A percentile compares a stretch with the other conserved stretches of the same genome.
phyloP scores from a whole-genome alignment of 2,113 vertebrate genomes.

The Cygnus atratus region DNA sequence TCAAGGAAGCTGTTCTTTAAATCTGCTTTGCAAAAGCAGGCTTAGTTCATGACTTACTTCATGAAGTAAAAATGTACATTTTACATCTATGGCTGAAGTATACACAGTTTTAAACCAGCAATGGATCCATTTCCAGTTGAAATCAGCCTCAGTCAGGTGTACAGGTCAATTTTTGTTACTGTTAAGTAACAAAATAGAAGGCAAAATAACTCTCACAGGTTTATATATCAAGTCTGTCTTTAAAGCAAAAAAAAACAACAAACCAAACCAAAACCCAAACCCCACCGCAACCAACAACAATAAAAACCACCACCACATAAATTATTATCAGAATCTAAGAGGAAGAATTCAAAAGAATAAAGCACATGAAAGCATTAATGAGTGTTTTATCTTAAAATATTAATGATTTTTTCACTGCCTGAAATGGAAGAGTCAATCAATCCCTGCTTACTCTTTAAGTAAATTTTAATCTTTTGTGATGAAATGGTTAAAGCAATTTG shows the following conservation, averaged over 20 bases:
- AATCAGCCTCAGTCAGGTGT: neutral
- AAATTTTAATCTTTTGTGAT: neutral
- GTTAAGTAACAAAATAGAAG: neutral
- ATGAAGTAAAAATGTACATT: neutral
- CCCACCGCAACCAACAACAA: neutral
- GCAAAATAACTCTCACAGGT: neutral
- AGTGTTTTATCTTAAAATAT: neutral
- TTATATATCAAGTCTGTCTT: neutral
- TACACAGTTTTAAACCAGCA: neutral
- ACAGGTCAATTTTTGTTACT: neutral
- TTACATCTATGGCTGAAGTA: neutral
- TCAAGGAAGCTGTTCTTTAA: neutral
- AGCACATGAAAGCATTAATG: neutral
- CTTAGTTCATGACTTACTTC: neutral
- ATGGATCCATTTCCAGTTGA: neutral
- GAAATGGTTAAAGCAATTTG: neutral
- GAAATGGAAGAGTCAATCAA: no score
- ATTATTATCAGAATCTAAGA: neutral
- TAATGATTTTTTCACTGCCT: neutral
- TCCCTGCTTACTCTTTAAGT: neutral
- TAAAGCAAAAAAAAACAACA: neutral
- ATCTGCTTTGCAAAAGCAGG: neutral
- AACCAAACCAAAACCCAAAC: neutral
- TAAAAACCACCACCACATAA: neutral
- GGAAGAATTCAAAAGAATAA: neutral